These are phyloP conservation scores for Baccha elongata DNA, from an alignment of 2,888 invertebrate genomes.

Conservation along the genomic window DNA sequence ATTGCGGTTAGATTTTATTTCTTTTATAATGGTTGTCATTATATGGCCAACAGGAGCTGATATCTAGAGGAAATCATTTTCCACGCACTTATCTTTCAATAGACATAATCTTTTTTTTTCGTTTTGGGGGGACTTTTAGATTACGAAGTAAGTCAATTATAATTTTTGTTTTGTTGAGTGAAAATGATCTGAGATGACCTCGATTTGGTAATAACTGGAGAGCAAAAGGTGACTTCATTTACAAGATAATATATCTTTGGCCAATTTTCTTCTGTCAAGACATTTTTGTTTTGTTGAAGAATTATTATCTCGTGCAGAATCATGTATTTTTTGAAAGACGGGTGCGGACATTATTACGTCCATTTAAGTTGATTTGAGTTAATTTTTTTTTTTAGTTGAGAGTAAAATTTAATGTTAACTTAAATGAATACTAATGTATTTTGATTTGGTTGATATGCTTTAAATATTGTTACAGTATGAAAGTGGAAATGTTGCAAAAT, in stretches of 20 bases:
- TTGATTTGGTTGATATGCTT: constrained; percentile 39
- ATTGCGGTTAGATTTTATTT: constrained; percentile 13
- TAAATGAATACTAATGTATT: constrained; percentile 47
- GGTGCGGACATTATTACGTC: constrained; percentile 40
- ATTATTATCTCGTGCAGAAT: constrained; percentile 56
- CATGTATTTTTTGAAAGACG: constrained; percentile 16
- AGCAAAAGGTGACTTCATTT: constrained; percentile 70
- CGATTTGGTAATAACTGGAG: constrained; percentile 63
- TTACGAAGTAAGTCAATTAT: constrained; percentile 61
- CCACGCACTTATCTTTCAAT: constrained; percentile 33
- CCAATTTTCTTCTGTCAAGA: constrained; percentile 53
- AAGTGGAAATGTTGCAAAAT: not conserved
- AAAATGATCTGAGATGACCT: constrained; percentile 69
- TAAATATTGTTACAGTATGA: constrained; percentile 19
- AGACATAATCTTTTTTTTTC: constrained; percentile 5
- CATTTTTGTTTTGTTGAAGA: constrained; percentile 5
- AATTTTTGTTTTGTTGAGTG: constrained; percentile 35
- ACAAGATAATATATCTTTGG: constrained; percentile 65
- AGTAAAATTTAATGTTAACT: constrained; percentile 44
- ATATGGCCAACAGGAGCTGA: constrained; percentile 49
- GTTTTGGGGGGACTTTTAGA: not conserved
- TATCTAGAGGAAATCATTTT: constrained; percentile 51
- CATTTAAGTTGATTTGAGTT: constrained; percentile 45
- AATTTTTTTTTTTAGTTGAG: constrained; percentile 6
- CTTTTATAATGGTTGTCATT: constrained; percentile 62